Conservation (phyloP, 2,113 vertebrate genomes). For the Cynopterus brachyotis region DNA sequence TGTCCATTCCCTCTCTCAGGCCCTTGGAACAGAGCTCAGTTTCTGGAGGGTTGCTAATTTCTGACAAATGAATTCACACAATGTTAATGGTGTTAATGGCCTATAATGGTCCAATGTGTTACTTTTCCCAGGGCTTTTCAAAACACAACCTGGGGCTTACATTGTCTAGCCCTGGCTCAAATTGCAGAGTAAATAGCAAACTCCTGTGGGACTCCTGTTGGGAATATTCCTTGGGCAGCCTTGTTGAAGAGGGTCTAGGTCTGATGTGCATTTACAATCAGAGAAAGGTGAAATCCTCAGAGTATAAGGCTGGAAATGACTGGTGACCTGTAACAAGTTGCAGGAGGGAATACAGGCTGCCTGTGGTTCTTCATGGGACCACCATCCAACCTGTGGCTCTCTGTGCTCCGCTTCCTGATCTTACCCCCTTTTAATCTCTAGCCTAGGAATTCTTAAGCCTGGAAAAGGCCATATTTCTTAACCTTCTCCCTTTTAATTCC, state of each 20-base stretch:
- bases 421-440: neutral
- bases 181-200: slow-evolving; percentile 53
- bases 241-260: neutral
- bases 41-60: slow-evolving; percentile 62
- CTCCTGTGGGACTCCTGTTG: neutral
- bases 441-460: neutral
- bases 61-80: slow-evolving; percentile 60
- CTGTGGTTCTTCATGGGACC: neutral
- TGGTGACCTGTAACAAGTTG: neutral
- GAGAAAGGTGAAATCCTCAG: neutral
- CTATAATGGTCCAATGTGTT: slow-evolving; percentile 59
- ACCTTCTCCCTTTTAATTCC: neutral
- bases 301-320: slow-evolving; percentile 22
- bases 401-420: neutral
- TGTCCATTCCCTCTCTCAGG: neutral
- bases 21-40: slow-evolving; percentile 23
- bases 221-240: neutral
- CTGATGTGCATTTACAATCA: slow-evolving; percentile 15
- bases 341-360: neutral
- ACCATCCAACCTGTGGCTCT: neutral
- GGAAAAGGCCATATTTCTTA: slow-evolving; percentile 39
- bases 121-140: slow-evolving; percentile 62
- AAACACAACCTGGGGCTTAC: slow-evolving; percentile 20
- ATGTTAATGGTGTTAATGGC: slow-evolving; percentile 66
- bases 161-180: slow-evolving; percentile 22